A percentile compares a stretch with the other conserved stretches of the same genome.
Conservation (phyloP, 2,797 vertebrate genomes). For the Tolypeutes matacus region DNA sequence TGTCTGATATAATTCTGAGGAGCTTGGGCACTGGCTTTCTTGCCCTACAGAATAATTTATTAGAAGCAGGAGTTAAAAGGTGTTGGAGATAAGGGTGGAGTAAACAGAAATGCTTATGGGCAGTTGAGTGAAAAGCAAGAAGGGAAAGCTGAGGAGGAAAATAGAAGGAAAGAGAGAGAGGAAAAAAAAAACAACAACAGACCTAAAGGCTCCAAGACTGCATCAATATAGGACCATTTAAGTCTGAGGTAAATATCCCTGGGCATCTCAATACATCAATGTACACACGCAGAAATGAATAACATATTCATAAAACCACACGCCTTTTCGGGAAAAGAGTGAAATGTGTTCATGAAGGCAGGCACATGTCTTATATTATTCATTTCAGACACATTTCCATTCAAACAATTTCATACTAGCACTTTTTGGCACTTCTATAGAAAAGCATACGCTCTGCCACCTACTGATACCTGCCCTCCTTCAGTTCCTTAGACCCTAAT, state of each 20-base stretch:
- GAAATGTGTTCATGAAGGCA: not conserved
- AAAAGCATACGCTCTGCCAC: not conserved
- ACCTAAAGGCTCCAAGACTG: not conserved
- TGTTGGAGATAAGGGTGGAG: not conserved
- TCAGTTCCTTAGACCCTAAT: not conserved
- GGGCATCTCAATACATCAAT: not conserved
- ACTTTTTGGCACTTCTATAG: not conserved
- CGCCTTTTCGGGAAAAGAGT: not conserved
- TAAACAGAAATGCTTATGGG: not conserved
- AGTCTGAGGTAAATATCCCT: not conserved
- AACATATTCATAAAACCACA: not conserved
- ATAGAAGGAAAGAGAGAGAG: not conserved
- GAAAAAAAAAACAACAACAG: not conserved
- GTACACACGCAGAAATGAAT: not conserved
- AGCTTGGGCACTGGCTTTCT: not conserved
- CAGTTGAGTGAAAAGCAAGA: not conserved
- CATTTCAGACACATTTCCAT: not conserved
- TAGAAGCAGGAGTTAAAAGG: not conserved
- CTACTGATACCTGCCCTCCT: fast-evolving
- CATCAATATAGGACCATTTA: not conserved
- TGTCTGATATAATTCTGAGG: not conserved
- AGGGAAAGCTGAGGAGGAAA: not conserved
- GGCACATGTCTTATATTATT: fast-evolving
- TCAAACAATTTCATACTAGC: not conserved
- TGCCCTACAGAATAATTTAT: not conserved